These are phyloP conservation scores for Molanna angustata DNA, from an alignment of 2,888 invertebrate species.

Conservation along the genomic window DNA sequence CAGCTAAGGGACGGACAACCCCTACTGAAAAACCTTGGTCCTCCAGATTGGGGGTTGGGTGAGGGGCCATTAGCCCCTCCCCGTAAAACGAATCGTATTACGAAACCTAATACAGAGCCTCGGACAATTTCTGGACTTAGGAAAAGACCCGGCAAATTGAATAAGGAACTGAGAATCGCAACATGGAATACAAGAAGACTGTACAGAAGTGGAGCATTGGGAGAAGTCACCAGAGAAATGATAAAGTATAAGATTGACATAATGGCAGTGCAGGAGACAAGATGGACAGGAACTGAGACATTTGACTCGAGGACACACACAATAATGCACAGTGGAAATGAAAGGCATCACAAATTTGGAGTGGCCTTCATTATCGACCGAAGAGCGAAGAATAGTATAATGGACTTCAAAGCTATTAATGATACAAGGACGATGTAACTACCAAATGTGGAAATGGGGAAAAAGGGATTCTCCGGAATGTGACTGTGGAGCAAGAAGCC, in stretches of 20 bases:
- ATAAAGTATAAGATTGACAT: too few relatives aligned
- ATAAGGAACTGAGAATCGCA: background rate
- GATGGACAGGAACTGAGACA: too few relatives aligned
- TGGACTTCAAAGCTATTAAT: background rate
- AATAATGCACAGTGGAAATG: too few relatives aligned
- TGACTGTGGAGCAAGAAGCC: too few relatives aligned
- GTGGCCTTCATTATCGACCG: too few relatives aligned
- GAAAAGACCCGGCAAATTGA: background rate
- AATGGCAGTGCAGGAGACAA: too few relatives aligned
- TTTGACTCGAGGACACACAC: background rate
- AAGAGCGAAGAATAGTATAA: background rate
- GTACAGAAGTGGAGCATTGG: background rate
- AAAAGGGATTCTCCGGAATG: too few relatives aligned
- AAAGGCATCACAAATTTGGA: too few relatives aligned
- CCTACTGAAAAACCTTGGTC: background rate
- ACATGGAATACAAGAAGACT: background rate
- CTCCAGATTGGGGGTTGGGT: background rate
- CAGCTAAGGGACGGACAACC: background rate
- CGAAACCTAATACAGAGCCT: slow-evolving; percentile 6
- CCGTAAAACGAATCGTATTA: background rate
- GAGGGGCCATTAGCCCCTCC: background rate
- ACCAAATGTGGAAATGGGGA: too few relatives aligned
- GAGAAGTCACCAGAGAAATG: too few relatives aligned
- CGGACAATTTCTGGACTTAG: slow-evolving; percentile 1
- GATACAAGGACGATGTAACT: too few relatives aligned